Evolutionary conservation across 2,797 vertebrate species (phyloP), one percentile per base, ranked within the genome.

Genomic region (Characodon lateralis): DNA sequence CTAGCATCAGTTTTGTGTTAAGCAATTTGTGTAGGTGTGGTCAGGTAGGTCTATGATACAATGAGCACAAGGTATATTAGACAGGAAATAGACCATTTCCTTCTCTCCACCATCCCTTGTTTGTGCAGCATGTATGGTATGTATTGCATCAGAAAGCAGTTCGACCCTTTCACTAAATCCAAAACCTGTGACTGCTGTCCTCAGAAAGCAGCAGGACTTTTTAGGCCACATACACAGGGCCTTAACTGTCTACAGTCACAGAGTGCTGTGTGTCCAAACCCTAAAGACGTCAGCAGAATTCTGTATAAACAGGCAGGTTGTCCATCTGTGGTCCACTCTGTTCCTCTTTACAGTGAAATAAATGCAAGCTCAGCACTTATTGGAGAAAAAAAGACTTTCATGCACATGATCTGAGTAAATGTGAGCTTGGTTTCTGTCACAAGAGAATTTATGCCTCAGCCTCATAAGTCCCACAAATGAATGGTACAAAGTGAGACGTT

Each of bases 21-120:
- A 31, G 14, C 28, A 18, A 24, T 66, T 2, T 70, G 73, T 71
- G 3, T 53, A 76, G 78, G 61, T 53, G 14, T 53, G 16, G 46
- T 14, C 3, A 12, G 39, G 2, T 22, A 66, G 58, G 22, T 41
- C 31, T 46, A 78, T 77, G 22, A 56, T 2, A 58, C 31, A 13
- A 69, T 14, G 8, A 69, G n/a, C 16, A 66, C 28, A 74, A 66
- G 39, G 26, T 74, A 78, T n/a, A 68, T 66, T 0, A n/a, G 1
- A 63, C 69, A 78, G 14, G 51, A 81, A 83, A 50, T 68, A 82
- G 82, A 89, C 76, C 84, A 88, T 86, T 92, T 92, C 81, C 88
- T 82, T 46, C 48, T 51, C 31, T 50, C 20, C 26, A 55, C 31
- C 1, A 0, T 70, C 51, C 35, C 41, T n/a, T 78, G 12, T n/a